Evolutionary conservation across 2,113 vertebrate species (phyloP).

Genomic region (Paramormyrops kingsleyae): DNA sequence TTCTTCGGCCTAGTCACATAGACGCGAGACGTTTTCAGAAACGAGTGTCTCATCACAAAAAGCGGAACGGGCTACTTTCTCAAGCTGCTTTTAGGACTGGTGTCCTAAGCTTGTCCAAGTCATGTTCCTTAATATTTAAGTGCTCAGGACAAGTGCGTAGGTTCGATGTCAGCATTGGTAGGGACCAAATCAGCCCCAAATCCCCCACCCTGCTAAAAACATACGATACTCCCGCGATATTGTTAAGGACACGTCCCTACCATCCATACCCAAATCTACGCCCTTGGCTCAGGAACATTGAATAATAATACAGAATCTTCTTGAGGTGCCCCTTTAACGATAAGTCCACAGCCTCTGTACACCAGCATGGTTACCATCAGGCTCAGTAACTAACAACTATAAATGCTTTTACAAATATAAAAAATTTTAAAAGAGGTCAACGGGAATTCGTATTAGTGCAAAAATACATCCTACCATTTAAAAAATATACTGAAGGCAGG

Average conservation of each 20-base stretch:
- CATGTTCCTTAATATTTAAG: neutral
- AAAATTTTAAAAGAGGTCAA: neutral
- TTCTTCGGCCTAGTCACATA: neutral
- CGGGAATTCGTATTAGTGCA: neutral
- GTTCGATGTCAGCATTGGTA: neutral
- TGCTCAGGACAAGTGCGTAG: neutral
- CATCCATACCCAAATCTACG: neutral
- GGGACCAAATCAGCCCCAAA: neutral
- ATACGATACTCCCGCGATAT: neutral
- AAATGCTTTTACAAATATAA: slow-evolving; percentile 11
- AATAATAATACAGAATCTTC: neutral
- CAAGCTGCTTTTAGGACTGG: neutral
- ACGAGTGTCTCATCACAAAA: neutral
- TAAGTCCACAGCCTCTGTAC: neutral
- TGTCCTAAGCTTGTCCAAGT: neutral
- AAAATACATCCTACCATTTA: neutral
- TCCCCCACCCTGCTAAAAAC: neutral
- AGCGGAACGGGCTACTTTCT: neutral
- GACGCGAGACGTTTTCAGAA: neutral
- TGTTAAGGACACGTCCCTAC: neutral
- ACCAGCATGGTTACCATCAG: neutral
- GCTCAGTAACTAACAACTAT: neutral
- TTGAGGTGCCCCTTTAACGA: neutral
- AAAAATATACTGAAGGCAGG: neutral
- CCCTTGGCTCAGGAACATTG: neutral